Evolutionary conservation across 1,140 invertebrate genomes (phyloP), one percentile per base, ranked within the genome.

Genomic region (Drosophila kanapiae): DNA sequence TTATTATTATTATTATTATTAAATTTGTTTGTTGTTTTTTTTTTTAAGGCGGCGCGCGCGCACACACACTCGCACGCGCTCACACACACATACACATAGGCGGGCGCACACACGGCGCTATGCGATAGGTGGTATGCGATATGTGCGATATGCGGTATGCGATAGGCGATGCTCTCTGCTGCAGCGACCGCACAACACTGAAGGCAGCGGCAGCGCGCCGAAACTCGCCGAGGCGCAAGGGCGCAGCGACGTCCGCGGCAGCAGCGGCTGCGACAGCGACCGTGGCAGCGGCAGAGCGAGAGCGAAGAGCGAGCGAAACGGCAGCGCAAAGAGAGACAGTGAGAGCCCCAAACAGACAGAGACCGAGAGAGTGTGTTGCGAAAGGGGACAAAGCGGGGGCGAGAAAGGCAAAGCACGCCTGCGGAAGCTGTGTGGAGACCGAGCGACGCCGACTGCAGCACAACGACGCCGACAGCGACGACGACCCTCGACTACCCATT

Each of bases 111-210:
- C 35, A 64, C 38, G 59, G 62, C 62, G 62, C 33, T 61, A n/a
- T 42, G 38, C 62, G 62, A 61, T 77, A 56, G 53, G 80, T 65
- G 78, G 38, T 37, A 45, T 45, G 62, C 82, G 80, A 83, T 83
- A 60, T 59, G 23, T 60, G 61, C 61, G 61, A 64, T 60, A 64
- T 42, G 54, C 54, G 61, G 38, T 64, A 8, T 35, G 80, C 75
- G 78, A 56, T 42, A 53, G 49, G 54, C 82, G 75, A 83, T 83
- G 81, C 81, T 78, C 61, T 72, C 81, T 72, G 80, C 81, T 83
- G 81, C 81, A 84, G 81, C 80, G 75, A 82, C 81, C 80, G 80
- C 80, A 82, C 80, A 72, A 82, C 71, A 82, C 77, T 78, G 70
- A 56, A 51, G 42, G 58, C 72, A 74, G 72, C 79, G 61, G 68